Conservation (phyloP, 2,888 invertebrate genomes). For the Cerceris ruficornis region DNA sequence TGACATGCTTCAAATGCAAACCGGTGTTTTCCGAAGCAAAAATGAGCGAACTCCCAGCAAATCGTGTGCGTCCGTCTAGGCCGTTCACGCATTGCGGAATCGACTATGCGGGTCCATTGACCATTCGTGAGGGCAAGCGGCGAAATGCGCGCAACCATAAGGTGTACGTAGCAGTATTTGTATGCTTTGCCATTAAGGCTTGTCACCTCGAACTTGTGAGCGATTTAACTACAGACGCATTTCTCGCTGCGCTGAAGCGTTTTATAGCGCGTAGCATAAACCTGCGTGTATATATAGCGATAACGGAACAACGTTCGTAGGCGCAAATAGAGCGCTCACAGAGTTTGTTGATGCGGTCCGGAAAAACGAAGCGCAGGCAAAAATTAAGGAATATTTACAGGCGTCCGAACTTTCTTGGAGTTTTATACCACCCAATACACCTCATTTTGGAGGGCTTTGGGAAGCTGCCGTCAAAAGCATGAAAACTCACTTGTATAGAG, state of each 20-base stretch:
- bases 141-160: background rate
- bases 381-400: background rate
- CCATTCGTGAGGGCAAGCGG: no score
- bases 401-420: background rate
- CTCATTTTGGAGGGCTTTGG: background rate
- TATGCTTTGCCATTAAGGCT: background rate
- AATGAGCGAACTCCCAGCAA: no score
- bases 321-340: background rate
- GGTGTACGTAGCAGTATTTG: background rate
- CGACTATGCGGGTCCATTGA: no score
- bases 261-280: background rate
- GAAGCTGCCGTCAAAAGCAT: background rate
- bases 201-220: background rate
- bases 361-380: background rate
- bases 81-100: no score
- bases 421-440: background rate
- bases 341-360: background rate
- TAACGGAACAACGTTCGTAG: background rate
- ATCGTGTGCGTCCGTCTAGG: no score
- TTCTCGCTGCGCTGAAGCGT: background rate
- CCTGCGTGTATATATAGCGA: background rate
- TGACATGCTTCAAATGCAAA: background rate
- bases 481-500: background rate
- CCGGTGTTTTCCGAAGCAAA: background rate
- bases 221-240: background rate